Conservation (phyloP, 1,140 invertebrate genomes). For the Metopolophium dirhodum region DNA sequence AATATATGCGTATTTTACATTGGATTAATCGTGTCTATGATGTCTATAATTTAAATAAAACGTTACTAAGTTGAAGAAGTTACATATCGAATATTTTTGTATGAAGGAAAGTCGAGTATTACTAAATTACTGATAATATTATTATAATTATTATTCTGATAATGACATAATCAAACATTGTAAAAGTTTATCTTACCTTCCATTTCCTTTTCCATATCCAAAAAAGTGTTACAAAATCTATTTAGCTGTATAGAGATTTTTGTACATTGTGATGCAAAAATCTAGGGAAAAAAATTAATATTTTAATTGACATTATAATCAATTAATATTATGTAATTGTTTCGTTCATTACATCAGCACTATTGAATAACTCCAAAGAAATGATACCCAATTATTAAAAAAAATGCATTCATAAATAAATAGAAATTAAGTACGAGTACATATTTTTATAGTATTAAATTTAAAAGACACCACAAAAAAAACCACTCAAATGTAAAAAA, state of each 20-base stretch:
- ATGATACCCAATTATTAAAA: not conserved
- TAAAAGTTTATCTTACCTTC: not conserved
- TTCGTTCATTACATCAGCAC: not conserved
- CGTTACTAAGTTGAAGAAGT: not conserved
- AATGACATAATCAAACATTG: not conserved
- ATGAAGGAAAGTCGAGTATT: not conserved
- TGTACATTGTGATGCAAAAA: not conserved
- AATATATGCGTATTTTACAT: not conserved
- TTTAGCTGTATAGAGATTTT: not conserved
- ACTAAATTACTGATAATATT: not conserved
- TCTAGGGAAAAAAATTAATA: not conserved
- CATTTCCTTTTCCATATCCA: not conserved
- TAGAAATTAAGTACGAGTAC: not conserved
- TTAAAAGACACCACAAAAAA: not conserved
- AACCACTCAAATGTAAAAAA: not conserved
- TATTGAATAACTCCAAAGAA: not conserved
- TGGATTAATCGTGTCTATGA: not conserved
- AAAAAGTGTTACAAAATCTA: not conserved
- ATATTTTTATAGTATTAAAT: not conserved
- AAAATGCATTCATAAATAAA: not conserved
- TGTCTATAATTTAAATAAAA: not conserved
- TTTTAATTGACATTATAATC: not conserved
- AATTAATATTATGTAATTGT: not conserved
- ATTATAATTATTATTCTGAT: not conserved
- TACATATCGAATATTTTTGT: not conserved